Evolutionary conservation across 1,140 invertebrate genomes (phyloP), one percentile per base, ranked within the genome.

Genomic region (Papilio machaon): DNA sequence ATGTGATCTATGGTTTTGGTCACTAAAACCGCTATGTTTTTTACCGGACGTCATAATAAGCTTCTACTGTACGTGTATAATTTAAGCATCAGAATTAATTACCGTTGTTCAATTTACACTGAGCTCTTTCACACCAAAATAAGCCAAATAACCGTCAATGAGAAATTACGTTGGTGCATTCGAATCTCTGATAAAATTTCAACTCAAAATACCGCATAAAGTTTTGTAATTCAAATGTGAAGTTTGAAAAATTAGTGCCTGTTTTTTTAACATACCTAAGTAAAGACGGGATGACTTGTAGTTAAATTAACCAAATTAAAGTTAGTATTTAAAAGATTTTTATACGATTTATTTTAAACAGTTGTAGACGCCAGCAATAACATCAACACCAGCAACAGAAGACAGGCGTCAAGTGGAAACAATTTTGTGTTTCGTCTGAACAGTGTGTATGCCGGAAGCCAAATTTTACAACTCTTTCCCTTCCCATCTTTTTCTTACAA

Each of bases 61-160:
- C 8, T 6, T 58, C 17, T n/a, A 15, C 6, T n/a, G 4, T 17
- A 54, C 4, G 5, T 49, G 17, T n/a, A n/a, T 54, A 5, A 17
- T 17, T 19, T 17, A 17, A 58, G 54, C 15, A n/a, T 58, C 17
- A 58, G n/a, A 58, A 58, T 15, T 58, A 58, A 58, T 58, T 58
- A 67, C 64, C 23, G 64, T 67, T 67, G 64, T 67, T 35, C 64
- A 30, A 15, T 35, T 67, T 67, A 35, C 64, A 67, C 30, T 30
- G 64, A 11, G 2, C 23, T 67, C 11, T 67, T 67, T 67, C 64
- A 67, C 64, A 67, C 64, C 64, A 67, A 67, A 30, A 67, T 67
- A 67, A 67, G 64, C 64, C 11, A 67, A 67, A 67, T 67, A 67
- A 67, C 73, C 73, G 73, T 74, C 73, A 43, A 74, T 74, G 46